phyloP scores from a whole-genome alignment of 2,113 vertebrate genomes.

The Lophius piscatorius region DNA sequence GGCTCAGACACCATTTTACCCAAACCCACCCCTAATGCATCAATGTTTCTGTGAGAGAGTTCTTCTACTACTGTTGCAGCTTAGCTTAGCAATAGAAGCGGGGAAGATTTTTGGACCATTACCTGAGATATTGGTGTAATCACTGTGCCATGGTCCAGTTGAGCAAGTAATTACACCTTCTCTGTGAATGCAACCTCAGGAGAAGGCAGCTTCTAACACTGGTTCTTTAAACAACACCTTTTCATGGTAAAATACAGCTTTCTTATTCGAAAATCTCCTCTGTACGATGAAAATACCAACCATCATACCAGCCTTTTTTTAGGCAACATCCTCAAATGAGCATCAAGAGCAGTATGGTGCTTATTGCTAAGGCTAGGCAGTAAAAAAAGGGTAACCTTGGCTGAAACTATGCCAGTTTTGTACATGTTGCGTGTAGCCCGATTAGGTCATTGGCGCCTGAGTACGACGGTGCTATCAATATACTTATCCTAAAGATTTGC shows the following conservation, averaged over 20 bases:
- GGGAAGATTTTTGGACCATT: conserved; percentile 55
- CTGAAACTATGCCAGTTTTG: too few species aligned
- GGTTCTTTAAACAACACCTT: conserved; percentile 41
- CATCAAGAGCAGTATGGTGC: too few species aligned
- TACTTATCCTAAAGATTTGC: too few species aligned
- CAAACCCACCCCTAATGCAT: conserved; percentile 9
- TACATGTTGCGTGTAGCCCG: too few species aligned
- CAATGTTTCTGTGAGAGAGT: conserved; percentile 25
- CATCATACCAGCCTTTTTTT: too few species aligned
- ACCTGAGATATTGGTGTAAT: conserved; percentile 65
- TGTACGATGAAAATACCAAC: too few species aligned
- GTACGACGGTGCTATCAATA: too few species aligned
- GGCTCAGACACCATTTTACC: conserved; percentile 15
- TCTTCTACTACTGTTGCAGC: conserved; percentile 4
- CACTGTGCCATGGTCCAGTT: conserved; percentile 63
- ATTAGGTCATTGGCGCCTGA: too few species aligned
- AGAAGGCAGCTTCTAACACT: conserved; percentile 41
- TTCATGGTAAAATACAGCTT: conserved; percentile 27
- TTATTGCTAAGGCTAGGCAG: too few species aligned
- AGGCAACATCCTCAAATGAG: too few species aligned
- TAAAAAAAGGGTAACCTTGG: too few species aligned
- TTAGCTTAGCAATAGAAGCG: conserved; percentile 28
- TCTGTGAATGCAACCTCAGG: conserved; percentile 43
- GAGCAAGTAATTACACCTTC: conserved; percentile 68
- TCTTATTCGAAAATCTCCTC: too few species aligned